Conservation (phyloP, 1,140 invertebrate species). For the Panulirus ornatus region DNA sequence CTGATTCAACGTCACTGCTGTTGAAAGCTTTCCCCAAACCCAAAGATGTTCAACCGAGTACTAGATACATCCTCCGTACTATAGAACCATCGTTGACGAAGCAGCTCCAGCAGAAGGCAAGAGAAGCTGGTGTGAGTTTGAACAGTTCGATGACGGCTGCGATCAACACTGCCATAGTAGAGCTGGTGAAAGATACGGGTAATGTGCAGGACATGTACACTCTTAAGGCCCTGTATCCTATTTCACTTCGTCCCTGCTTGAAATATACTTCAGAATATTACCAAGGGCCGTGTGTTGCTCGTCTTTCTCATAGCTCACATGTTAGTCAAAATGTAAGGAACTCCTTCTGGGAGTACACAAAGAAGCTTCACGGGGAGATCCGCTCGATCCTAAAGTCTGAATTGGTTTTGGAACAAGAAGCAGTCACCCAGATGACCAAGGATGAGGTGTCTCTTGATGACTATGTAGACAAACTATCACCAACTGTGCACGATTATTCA, state of each 20-base stretch:
- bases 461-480: not conserved
- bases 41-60: not conserved
- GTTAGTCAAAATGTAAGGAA: not conserved
- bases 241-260: not conserved
- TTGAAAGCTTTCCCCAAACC: not conserved
- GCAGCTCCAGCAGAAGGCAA: not conserved
- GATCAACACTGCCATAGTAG: conserved; percentile 1
- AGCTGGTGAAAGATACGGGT: conserved; percentile 6
- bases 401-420: not conserved
- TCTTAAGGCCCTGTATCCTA: not conserved
- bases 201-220: not conserved
- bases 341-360: conserved; percentile 19
- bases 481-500: not conserved
- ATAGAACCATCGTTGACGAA: not conserved
- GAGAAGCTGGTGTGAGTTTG: not conserved
- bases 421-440: not conserved
- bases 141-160: conserved; percentile 1
- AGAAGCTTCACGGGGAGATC: not conserved
- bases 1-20: too few species aligned
- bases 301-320: not conserved
- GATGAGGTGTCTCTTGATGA: not conserved
- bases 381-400: not conserved
- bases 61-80: not conserved
- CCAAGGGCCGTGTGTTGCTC: not conserved
- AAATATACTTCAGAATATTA: not conserved